These are phyloP conservation scores for Heliocidaris tuberculata DNA, from an alignment of 35 echinoderm and acorn worm genomes.

Conservation along the genomic window DNA sequence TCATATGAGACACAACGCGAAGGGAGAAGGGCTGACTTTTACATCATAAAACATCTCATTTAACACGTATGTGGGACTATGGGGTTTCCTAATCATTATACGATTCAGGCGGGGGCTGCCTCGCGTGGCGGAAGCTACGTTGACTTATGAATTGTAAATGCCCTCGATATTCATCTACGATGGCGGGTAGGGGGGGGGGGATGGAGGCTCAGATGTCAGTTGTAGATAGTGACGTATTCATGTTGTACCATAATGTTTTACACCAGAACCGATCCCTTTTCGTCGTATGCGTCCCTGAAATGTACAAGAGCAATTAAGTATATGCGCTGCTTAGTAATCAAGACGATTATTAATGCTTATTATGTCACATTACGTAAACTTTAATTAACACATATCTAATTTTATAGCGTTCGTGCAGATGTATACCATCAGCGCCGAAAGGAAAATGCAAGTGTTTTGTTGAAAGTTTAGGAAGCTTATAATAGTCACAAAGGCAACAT, in stretches of 20 bases:
- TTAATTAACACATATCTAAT: no score
- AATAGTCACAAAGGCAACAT: no score
- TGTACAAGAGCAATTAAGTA: no score
- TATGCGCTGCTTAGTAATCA: not conserved
- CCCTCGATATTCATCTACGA: not conserved
- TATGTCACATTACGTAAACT: no score
- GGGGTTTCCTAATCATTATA: slow-evolving; percentile 7
- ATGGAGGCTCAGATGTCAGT: not conserved
- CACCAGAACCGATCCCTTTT: not conserved
- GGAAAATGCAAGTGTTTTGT: no score
- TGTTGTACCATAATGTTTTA: not conserved
- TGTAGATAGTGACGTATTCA: not conserved
- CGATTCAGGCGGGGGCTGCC: not conserved
- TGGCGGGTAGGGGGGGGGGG: not conserved
- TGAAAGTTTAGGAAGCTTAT: no score
- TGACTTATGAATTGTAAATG: not conserved
- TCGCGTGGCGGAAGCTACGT: not conserved
- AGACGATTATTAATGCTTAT: no score
- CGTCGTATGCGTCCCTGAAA: no score
- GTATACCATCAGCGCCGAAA: no score
- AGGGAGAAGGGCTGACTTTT: not conserved
- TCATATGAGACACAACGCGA: not conserved
- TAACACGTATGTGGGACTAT: not conserved
- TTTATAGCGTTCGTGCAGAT: no score
- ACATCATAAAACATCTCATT: slow-evolving; percentile 2